Evolutionary conservation across 2,888 invertebrate genomes (phyloP).

Genomic region (Gymnoscelis rufifasciata): DNA sequence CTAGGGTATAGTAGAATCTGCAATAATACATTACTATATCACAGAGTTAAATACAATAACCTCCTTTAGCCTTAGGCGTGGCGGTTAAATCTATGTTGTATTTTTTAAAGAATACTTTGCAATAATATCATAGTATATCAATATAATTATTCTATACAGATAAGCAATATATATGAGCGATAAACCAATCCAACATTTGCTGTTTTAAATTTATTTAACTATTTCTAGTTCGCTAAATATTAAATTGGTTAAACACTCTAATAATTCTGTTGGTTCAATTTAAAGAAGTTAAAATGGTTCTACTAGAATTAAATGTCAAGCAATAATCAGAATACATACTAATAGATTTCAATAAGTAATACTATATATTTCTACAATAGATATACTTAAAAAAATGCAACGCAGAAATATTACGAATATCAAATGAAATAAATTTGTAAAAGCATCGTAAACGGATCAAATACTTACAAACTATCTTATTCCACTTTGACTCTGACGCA

Average conservation of each 20-base stretch:
- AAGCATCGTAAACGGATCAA: neutral
- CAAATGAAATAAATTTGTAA: neutral
- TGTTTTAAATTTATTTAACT: no score
- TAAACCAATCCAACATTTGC: no score
- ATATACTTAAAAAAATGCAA: neutral
- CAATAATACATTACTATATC: conserved; percentile 65
- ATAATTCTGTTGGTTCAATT: no score
- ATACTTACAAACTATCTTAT: neutral
- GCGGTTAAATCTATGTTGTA: neutral
- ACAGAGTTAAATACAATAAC: conserved; percentile 69
- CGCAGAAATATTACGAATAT: neutral
- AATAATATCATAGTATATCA: no score
- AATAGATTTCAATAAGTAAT: no score
- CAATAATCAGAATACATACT: no score
- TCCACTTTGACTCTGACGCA: neutral
- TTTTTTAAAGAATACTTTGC: neutral
- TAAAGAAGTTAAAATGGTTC: no score
- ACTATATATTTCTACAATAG: neutral
- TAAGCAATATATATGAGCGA: no score
- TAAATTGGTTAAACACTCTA: no score
- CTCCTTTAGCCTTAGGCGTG: conserved; percentile 39
- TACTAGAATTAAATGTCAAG: no score
- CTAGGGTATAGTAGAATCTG: conserved; percentile 34
- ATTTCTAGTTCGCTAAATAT: no score
- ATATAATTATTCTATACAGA: no score